Percentiles rank a stretch among this genome's conserved stretches.
Evolutionary conservation across 2,888 invertebrate species (phyloP).

Genomic region (Apamea sordens): DNA sequence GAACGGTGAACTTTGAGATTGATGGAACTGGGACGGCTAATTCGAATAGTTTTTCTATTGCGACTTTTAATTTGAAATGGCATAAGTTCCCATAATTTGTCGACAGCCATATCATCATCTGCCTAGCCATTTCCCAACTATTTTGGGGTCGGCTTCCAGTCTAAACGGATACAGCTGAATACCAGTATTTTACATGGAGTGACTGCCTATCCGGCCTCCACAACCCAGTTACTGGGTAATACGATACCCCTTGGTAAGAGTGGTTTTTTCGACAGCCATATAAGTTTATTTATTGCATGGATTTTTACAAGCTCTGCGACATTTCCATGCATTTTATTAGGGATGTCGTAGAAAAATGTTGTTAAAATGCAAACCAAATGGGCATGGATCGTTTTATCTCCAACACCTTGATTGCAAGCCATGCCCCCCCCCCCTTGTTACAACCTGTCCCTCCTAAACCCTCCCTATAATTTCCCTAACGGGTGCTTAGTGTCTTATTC

Average conservation of each 20-base stretch:
- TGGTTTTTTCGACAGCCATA: neutral
- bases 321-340: conserved; percentile 24
- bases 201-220: neutral
- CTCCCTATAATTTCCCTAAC: conserved; percentile 63
- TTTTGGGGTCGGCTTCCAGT: too few relatives aligned
- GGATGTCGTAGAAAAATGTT: conserved; percentile 23
- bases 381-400: conserved; percentile 50
- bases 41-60: neutral
- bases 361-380: conserved; percentile 58
- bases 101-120: neutral
- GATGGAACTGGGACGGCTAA: neutral
- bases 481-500: conserved; percentile 59
- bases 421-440: conserved; percentile 19
- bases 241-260: neutral
- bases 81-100: neutral
- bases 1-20: neutral
- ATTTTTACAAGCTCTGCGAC: neutral
- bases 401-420: conserved; percentile 58
- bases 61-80: neutral
- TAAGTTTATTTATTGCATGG: neutral
- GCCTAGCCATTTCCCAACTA: neutral
- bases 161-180: too few relatives aligned
- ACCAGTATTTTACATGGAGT: too few relatives aligned
- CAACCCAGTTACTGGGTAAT: neutral
- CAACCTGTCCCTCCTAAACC: conserved; percentile 33